Base-by-base conservation (phyloP, 2,888 invertebrate species). In the Sclerodermus sp. region DNA sequence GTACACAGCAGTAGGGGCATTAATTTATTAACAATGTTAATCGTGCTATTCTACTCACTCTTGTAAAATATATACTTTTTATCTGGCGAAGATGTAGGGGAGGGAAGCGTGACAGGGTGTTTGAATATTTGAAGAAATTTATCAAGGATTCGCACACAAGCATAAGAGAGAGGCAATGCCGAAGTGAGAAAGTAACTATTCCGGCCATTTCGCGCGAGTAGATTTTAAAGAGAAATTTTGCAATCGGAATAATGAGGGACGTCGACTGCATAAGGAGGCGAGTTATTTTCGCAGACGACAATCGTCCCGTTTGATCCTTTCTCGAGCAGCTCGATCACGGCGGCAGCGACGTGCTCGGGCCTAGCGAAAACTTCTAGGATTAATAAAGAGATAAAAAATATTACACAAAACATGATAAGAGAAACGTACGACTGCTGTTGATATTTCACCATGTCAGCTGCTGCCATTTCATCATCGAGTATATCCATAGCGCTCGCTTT, bases 361-460 rank as follows among this genome's bases (percentile, higher is more conserved):
- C 73, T 73, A 57, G 23, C 31, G 52, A 46, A 34, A 34, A 34
- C 4, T 4, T n/a, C 12, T 8, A 34, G 3, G 34, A 23, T 23
- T 17, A 30, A 1, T 30, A n/a, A 42, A 42, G n/a, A n/a, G n/a
- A n/a, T n/a, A 14, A 10, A 29, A 14, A 15, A 12, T 32, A 47
- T 41, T 12, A 41, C 6, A 31, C 2, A 39, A 39, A 12, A 38
- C 18, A 34, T 12, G 12, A 34, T 34, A n/a, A 34, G 4, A 12
- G 12, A 8, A 34, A 62, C 64, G 57, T 47, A 74, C 74, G 67
- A 52, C 60, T 75, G 76, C 30, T 63, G 57, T 5, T 67, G 64
- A n/a, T 63, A 48, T 9, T 31, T 50, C 0, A 50, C 44, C 45
- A 71, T 58, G 12, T 48, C 54, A 5, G 50, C 44, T 1, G 57